A percentile compares a stretch with the other conserved stretches of the same genome.
These are phyloP conservation scores for Hippocampus mohnikei DNA, from an alignment of 2,113 vertebrate species.

Conservation along the genomic window DNA sequence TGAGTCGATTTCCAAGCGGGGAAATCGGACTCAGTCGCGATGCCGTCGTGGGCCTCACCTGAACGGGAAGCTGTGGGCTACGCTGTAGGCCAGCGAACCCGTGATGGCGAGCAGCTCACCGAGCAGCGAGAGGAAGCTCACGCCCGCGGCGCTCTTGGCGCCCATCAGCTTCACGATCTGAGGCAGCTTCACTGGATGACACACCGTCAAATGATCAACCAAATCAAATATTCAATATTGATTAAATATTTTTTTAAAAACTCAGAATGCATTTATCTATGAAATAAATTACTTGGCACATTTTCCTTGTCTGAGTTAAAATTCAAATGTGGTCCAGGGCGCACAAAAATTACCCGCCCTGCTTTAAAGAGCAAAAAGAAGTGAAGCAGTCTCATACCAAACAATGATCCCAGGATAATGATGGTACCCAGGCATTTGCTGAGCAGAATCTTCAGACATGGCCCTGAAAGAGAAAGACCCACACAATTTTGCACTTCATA, in stretches of 20 bases:
- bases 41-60: constrained; percentile 63
- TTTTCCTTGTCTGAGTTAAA: no score
- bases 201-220: background rate
- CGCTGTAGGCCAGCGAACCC: constrained; percentile 83
- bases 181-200: constrained; percentile 81
- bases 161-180: constrained; percentile 82
- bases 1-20: background rate
- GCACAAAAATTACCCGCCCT: no score
- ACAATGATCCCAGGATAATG: constrained; percentile 84
- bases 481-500: background rate
- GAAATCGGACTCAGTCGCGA: no score
- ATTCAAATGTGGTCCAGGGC: no score
- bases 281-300: no score
- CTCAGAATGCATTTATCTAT: no score
- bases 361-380: background rate
- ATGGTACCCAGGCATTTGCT: constrained; percentile 84
- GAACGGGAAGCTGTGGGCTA: constrained; percentile 82
- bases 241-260: no score
- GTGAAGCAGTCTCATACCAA: constrained; percentile 70
- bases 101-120: constrained; percentile 83
- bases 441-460: constrained; percentile 83
- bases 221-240: no score
- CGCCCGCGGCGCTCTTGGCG: constrained; percentile 80
- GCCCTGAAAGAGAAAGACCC: constrained; percentile 63
- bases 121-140: constrained; percentile 80